A percentile compares a stretch with the other conserved stretches of the same genome.
These are phyloP conservation scores for Phainopepla nitens DNA, from an alignment of 2,113 vertebrate species.

Conservation along the genomic window DNA sequence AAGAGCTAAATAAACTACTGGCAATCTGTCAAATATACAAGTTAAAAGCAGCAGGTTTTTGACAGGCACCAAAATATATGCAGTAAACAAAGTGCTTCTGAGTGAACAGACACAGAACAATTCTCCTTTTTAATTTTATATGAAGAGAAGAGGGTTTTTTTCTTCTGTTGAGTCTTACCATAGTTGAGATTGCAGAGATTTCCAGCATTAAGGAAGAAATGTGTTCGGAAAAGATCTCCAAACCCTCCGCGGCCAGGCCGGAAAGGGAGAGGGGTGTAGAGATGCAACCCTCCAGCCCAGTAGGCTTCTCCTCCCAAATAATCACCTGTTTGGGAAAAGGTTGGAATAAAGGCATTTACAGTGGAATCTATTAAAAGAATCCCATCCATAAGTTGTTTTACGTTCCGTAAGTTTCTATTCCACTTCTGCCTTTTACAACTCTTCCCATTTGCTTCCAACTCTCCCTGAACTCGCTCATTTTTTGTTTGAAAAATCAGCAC, in stretches of 20 bases:
- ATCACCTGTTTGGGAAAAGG: conserved; percentile 76
- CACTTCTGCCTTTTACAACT: background rate
- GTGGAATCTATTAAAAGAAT: background rate
- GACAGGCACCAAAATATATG: background rate
- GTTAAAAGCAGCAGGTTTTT: background rate
- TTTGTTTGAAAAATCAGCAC: background rate
- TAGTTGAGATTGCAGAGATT: conserved; percentile 98
- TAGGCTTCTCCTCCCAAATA: conserved; percentile 93
- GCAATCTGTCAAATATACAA: background rate
- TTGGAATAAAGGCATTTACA: background rate
- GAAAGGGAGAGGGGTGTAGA: conserved; percentile 93
- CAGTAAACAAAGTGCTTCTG: background rate
- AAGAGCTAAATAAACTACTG: background rate
- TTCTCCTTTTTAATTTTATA: background rate
- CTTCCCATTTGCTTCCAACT: background rate
- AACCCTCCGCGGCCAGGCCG: conserved; percentile 87
- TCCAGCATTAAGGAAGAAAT: conserved; percentile 97
- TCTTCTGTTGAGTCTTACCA: conserved; percentile 67
- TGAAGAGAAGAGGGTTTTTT: background rate
- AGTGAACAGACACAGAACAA: background rate
- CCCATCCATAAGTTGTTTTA: background rate
- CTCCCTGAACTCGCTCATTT: background rate
- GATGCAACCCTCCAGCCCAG: conserved; percentile 91
- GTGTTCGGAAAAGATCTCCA: conserved; percentile 92
- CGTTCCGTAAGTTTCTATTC: background rate